Percentiles rank a stretch among this genome's conserved stretches.
Conservation (phyloP, 2,888 invertebrate genomes). For the Eupelmus urozonus region DNA sequence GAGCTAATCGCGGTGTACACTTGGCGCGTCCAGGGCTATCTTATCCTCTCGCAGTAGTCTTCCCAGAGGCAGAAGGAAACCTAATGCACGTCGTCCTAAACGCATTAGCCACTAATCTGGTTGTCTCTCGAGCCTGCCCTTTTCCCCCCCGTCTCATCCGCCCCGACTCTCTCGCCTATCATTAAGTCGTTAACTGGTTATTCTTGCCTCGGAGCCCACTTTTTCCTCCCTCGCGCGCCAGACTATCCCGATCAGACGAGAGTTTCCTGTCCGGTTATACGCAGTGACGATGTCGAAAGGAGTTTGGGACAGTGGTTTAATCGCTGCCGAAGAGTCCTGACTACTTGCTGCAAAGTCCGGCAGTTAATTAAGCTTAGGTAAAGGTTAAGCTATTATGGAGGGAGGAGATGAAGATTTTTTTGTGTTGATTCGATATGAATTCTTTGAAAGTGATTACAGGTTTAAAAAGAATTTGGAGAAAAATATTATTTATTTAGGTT, state of each 20-base stretch:
- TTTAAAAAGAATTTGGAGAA: no score
- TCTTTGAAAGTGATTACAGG: no score
- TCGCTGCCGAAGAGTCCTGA: neutral
- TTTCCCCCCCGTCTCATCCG: slow-evolving; percentile 62
- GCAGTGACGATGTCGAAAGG: neutral
- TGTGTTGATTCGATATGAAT: no score
- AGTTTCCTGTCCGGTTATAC: no score
- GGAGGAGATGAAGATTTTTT: no score
- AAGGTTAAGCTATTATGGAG: no score
- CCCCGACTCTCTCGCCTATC: slow-evolving; percentile 63
- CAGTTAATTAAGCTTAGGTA: no score
- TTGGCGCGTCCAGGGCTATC: slow-evolving; percentile 53
- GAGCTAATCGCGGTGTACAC: slow-evolving; percentile 50
- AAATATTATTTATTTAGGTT: no score
- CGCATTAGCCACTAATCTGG: slow-evolving; percentile 70
- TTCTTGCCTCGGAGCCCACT: slow-evolving; percentile 60
- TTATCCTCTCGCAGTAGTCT: slow-evolving; percentile 18
- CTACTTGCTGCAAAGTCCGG: no score
- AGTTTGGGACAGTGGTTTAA: neutral
- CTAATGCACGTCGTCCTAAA: slow-evolving; percentile 67
- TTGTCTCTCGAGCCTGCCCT: slow-evolving; percentile 63
- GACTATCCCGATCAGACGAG: neutral
- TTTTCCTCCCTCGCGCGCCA: slow-evolving; percentile 27
- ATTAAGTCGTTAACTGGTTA: slow-evolving; percentile 69
- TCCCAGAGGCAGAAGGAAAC: slow-evolving; percentile 49